Conservation (phyloP, 2,113 vertebrate species). For the Nyctereutes procyonoides region DNA sequence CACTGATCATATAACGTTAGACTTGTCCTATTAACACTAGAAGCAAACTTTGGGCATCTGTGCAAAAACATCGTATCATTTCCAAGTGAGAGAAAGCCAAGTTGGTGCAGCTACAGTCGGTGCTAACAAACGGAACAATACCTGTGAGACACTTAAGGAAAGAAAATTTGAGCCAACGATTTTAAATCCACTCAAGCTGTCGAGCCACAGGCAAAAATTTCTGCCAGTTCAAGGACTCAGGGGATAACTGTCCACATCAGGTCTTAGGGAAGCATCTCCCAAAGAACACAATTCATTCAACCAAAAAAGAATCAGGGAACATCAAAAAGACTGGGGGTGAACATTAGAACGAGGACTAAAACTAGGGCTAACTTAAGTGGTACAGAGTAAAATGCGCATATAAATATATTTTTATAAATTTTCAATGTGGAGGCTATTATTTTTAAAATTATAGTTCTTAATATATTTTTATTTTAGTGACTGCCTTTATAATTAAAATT, state of each 20-base stretch:
- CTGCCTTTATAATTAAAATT: background rate
- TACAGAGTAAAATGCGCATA: background rate
- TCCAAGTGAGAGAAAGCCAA: background rate
- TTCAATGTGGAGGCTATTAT: background rate
- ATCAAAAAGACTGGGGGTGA: background rate
- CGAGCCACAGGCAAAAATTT: background rate
- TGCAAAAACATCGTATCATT: background rate
- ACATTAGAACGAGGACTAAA: background rate
- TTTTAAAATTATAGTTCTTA: background rate
- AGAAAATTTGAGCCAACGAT: background rate
- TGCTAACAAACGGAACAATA: background rate
- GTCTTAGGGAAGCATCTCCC: background rate
- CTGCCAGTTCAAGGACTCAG: background rate
- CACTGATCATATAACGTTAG: background rate
- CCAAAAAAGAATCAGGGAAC: background rate
- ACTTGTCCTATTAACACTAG: background rate
- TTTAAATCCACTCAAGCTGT: constrained; percentile 2
- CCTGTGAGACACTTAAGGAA: background rate
- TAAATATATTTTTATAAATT: background rate
- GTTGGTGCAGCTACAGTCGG: background rate
- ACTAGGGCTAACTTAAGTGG: background rate
- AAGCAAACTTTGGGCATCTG: background rate
- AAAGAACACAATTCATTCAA: background rate
- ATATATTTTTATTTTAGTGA: constrained; percentile 18
- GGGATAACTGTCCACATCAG: background rate